Conservation (phyloP, 2,113 vertebrate genomes). For the Lutjanus erythropterus region DNA sequence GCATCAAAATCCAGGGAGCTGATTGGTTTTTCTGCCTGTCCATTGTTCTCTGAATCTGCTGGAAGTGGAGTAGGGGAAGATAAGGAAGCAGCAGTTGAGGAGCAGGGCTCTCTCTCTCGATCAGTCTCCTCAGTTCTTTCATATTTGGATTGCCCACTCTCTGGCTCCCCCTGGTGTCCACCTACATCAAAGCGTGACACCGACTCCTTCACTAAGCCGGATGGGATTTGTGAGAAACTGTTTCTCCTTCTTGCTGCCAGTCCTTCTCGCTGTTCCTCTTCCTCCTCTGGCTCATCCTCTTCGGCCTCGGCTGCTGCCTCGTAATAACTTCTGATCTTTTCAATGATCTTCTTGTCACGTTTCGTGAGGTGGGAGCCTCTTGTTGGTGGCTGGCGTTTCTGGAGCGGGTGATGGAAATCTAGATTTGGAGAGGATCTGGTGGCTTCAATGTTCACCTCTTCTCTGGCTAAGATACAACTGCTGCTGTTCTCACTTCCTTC, state of each 20-base stretch:
- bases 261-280: constrained; percentile 16
- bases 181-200: constrained; percentile 78
- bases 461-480: background rate
- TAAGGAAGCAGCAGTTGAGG: background rate
- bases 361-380: constrained; percentile 67
- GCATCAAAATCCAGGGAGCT: background rate
- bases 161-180: constrained; percentile 61
- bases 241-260: constrained; percentile 58
- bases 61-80: background rate
- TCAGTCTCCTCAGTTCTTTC: constrained; percentile 22
- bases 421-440: background rate
- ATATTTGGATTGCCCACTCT: constrained; percentile 18
- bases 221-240: constrained; percentile 84
- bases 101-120: background rate
- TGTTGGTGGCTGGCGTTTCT: constrained; percentile 38
- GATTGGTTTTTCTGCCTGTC: background rate
- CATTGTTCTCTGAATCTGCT: background rate
- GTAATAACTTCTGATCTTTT: constrained; percentile 88
- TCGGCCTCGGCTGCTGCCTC: constrained; percentile 80
- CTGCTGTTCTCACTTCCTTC: background rate
- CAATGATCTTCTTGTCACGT: constrained; percentile 85
- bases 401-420: background rate
- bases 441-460: background rate
- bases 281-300: constrained; percentile 31
- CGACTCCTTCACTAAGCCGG: constrained; percentile 83